Evolutionary conservation across 2,113 vertebrate genomes (phyloP), one percentile per base, ranked within the genome.

Genomic region (Passer montanus): DNA sequence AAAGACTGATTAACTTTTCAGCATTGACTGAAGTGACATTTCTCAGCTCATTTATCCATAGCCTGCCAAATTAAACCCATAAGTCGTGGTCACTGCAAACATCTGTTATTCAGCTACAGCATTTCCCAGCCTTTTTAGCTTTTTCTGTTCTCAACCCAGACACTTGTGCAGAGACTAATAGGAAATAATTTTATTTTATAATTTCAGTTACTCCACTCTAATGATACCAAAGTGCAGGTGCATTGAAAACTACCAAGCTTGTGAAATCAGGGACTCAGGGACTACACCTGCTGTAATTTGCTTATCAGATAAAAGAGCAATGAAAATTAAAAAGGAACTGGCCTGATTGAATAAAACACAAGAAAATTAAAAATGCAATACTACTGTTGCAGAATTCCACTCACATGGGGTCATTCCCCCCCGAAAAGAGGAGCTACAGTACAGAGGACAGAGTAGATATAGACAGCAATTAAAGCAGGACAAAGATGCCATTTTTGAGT

Each of bases 341-440:
- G 23, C 4, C 35, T 31, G 12, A 50, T 2, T 18, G 35, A 75
- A 87, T 63, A 46, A 72, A 78, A 37, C 16, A 44, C 17, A 39
- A 44, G 47, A 56, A 66, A 90, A 72, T 1, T 24, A 28, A 44
- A 77, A 46, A 75, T 0, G 0, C 0, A 0, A 17, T 28, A 73
- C 27, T 9, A 16, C 11, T 11, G 20, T 12, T 84, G 27, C 39
- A 70, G 47, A 84, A 83, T 33, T 74, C 30, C 39, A 44, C 15
- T 52, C 30, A 11, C 6, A 6, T 1, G 13, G 39, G 60, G 30
- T 39, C 47, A 47, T 59, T 63, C 23, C 26, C 62, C 18, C 4
- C 44, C 35, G 13, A 33, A 63, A 46, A 77, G 18, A 55, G 7
- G 15, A 72, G 14, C 44, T 70, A 41, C 49, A 52, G 11, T 55